Evolutionary conservation across 2,888 invertebrate genomes (phyloP).

Genomic region (Pyrgus malvae): DNA sequence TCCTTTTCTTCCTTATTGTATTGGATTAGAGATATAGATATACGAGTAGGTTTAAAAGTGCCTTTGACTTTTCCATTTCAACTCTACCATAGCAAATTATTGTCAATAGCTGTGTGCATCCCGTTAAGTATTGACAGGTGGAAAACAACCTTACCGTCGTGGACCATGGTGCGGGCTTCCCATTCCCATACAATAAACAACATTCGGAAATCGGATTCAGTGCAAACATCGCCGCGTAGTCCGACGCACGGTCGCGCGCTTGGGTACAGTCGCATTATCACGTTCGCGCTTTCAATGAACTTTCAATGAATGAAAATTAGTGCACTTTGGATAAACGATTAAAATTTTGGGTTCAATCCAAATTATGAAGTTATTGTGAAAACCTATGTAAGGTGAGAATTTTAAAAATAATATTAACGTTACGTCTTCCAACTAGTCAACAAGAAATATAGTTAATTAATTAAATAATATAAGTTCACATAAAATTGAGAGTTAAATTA

Average conservation of each 20-base stretch:
- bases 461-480: neutral
- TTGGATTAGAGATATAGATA: no score
- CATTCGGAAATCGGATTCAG: slow-evolving; percentile 43
- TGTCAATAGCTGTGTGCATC: no score
- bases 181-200: neutral
- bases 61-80: no score
- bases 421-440: neutral
- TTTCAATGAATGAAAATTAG: slow-evolving; percentile 4
- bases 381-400: slow-evolving; percentile 20
- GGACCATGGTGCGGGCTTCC: slow-evolving; percentile 1
- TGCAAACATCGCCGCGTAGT: slow-evolving; percentile 58
- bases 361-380: slow-evolving; percentile 2
- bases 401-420: neutral
- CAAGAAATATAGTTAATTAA: neutral
- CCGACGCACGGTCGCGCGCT: slow-evolving; percentile 48
- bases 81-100: no score
- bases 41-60: no score
- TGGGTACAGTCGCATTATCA: slow-evolving; percentile 29
- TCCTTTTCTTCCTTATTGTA: no score
- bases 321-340: no score
- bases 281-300: slow-evolving; percentile 42
- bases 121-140: neutral
- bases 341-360: neutral
- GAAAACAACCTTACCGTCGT: neutral
- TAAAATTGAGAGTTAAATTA: no score